phyloP scores from a whole-genome alignment of 1,140 invertebrate genomes.

The Drepana arcuata region DNA sequence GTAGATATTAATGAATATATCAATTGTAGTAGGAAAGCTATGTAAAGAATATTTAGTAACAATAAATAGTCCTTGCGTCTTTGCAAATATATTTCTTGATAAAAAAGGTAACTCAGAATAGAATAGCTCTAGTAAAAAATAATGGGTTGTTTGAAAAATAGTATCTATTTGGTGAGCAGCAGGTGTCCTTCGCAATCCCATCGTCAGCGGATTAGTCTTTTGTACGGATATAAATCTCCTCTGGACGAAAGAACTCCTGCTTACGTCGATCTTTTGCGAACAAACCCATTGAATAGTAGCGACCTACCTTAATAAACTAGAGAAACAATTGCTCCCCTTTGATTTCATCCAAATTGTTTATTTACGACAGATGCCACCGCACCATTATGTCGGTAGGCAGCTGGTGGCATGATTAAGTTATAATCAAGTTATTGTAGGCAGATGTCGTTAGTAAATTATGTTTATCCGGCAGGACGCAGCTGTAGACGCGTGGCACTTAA shows the following conservation, averaged over 20 bases:
- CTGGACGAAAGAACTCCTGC: slow-evolving; percentile 24
- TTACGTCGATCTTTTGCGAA: slow-evolving; percentile 33
- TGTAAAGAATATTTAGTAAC: no score
- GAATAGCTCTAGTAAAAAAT: slow-evolving; percentile 20
- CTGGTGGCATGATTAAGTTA: slow-evolving; percentile 3
- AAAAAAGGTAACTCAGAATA: no score
- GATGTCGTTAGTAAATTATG: slow-evolving; percentile 54
- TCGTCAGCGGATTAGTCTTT: slow-evolving; percentile 57
- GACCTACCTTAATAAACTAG: slow-evolving; percentile 16
- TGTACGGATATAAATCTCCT: slow-evolving; percentile 49
- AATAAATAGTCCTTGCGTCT: no score
- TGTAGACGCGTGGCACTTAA: slow-evolving; percentile 40
- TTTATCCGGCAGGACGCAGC: slow-evolving; percentile 51
- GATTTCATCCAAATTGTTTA: not conserved
- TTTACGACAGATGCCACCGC: not conserved
- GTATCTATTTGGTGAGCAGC: slow-evolving; percentile 54
- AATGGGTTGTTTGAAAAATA: slow-evolving; percentile 25
- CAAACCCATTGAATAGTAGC: no score
- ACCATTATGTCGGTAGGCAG: slow-evolving; percentile 9
- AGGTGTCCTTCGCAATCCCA: slow-evolving; percentile 52
- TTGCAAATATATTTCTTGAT: no score
- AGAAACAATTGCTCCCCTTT: slow-evolving; percentile 13
- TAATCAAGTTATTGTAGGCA: slow-evolving; percentile 42
- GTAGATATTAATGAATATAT: no score
- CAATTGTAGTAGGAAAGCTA: no score